Evolutionary conservation across 2,888 invertebrate species (phyloP).

Genomic region (Ophion ventricosus): DNA sequence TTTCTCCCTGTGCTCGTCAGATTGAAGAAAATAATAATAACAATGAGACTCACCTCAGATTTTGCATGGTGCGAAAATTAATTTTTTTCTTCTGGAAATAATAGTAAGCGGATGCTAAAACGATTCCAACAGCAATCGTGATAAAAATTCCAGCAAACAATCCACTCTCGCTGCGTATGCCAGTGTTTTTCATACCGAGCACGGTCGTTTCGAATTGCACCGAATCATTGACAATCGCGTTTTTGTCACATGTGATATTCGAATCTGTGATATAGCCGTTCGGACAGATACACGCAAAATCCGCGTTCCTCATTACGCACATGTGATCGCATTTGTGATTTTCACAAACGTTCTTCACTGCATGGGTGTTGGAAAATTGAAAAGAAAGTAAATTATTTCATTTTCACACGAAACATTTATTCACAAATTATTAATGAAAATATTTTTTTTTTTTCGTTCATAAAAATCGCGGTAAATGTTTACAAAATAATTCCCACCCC

Average conservation of each 20-base stretch:
- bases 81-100: slow-evolving; percentile 73
- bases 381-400: background rate
- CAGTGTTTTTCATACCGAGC: slow-evolving; percentile 42
- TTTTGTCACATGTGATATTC: slow-evolving; percentile 61
- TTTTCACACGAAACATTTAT: too few relatives aligned
- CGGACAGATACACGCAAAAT: slow-evolving; percentile 85
- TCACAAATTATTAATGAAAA: too few relatives aligned
- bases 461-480: too few relatives aligned
- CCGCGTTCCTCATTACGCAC: slow-evolving; percentile 85
- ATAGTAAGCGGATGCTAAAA: slow-evolving; percentile 69
- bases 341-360: slow-evolving; percentile 84
- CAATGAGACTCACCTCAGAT: slow-evolving; percentile 67
- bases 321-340: slow-evolving; percentile 86
- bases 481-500: too few relatives aligned
- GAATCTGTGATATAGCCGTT: slow-evolving; percentile 80
- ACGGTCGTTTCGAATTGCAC: slow-evolving; percentile 47
- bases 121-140: slow-evolving; percentile 64
- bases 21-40: background rate
- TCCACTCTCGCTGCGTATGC: slow-evolving; percentile 47
- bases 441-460: too few relatives aligned
- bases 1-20: background rate
- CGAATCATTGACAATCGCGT: slow-evolving; percentile 24
- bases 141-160: slow-evolving; percentile 69
- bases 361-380: slow-evolving; percentile 30
- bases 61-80: slow-evolving; percentile 60